phyloP scores from a whole-genome alignment of 2,113 vertebrate species.

The Mesoclemmys tuberculata region DNA sequence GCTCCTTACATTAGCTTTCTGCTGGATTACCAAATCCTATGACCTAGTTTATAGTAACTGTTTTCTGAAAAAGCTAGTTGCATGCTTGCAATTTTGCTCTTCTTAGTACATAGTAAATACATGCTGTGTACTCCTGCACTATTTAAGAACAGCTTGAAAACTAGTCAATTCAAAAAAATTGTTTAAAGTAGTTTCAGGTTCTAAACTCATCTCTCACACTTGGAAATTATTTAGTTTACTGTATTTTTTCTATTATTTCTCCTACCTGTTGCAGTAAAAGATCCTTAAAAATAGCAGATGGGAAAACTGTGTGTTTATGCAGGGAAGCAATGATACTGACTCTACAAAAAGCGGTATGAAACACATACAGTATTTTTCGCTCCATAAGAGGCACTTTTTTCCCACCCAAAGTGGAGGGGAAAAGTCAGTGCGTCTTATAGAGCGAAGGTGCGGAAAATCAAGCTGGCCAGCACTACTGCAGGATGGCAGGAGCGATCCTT shows the following conservation, averaged over 20 bases:
- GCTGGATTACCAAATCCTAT: background rate
- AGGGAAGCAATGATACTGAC: background rate
- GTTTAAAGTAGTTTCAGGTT: background rate
- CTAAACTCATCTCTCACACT: background rate
- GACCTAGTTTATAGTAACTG: background rate
- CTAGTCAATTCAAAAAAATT: background rate
- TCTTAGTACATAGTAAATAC: background rate
- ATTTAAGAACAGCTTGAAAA: background rate
- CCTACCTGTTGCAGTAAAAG: background rate
- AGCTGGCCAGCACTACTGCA: no score
- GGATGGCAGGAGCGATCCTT: no score
- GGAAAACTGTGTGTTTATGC: background rate
- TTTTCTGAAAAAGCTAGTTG: background rate
- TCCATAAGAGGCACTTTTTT: no score
- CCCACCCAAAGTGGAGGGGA: no score
- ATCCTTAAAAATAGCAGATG: background rate
- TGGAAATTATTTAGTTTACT: background rate
- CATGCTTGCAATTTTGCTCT: background rate
- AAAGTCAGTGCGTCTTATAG: no score
- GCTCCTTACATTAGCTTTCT: background rate
- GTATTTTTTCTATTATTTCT: slow-evolving; percentile 7
- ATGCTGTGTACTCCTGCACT: background rate
- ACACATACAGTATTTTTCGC: no score
- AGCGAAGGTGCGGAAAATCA: no score
- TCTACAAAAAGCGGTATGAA: background rate